phyloP scores from a whole-genome alignment of 2,888 invertebrate species.

The Lysandra bellargus region DNA sequence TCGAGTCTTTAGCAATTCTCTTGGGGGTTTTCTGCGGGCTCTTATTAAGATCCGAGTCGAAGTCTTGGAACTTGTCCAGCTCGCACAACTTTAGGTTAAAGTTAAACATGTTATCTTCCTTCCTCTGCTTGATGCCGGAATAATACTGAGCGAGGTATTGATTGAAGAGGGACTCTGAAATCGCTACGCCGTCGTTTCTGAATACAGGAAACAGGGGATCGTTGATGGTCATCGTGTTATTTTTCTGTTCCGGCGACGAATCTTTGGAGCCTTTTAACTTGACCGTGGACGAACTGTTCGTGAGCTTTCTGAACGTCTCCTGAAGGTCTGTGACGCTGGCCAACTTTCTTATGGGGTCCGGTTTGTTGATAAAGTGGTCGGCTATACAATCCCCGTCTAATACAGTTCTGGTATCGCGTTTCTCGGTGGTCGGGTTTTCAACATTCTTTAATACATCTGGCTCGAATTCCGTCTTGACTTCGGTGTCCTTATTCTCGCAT shows the following conservation, averaged over 20 bases:
- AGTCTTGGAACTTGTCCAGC: slow-evolving; percentile 72
- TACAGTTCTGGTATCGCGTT: slow-evolving; percentile 62
- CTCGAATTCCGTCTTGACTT: slow-evolving; percentile 63
- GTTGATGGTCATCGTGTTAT: slow-evolving; percentile 85
- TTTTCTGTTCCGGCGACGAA: slow-evolving; percentile 60
- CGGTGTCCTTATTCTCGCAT: slow-evolving; percentile 82
- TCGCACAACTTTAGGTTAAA: slow-evolving; percentile 65
- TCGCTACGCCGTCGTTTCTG: slow-evolving; percentile 86
- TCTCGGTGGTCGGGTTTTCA: slow-evolving; percentile 61
- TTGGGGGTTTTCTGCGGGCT: slow-evolving; percentile 72
- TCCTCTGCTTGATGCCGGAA: slow-evolving; percentile 74
- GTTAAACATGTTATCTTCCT: slow-evolving; percentile 70
- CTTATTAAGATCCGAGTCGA: slow-evolving; percentile 68
- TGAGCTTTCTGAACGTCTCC: slow-evolving; percentile 79
- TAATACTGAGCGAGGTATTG: slow-evolving; percentile 85
- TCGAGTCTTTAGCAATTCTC: slow-evolving; percentile 62
- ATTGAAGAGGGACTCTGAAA: slow-evolving; percentile 86
- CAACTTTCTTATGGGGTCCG: slow-evolving; percentile 67
- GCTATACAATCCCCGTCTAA: slow-evolving; percentile 69
- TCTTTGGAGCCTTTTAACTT: slow-evolving; percentile 62
- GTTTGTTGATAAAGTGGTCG: slow-evolving; percentile 75
- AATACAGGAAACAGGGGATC: slow-evolving; percentile 90
- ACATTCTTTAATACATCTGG: slow-evolving; percentile 69
- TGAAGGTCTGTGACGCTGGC: slow-evolving; percentile 84
- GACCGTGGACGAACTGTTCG: slow-evolving; percentile 80